Conservation (phyloP, 35 echinoderm and acorn worm species). For the Amphiura filiformis region DNA sequence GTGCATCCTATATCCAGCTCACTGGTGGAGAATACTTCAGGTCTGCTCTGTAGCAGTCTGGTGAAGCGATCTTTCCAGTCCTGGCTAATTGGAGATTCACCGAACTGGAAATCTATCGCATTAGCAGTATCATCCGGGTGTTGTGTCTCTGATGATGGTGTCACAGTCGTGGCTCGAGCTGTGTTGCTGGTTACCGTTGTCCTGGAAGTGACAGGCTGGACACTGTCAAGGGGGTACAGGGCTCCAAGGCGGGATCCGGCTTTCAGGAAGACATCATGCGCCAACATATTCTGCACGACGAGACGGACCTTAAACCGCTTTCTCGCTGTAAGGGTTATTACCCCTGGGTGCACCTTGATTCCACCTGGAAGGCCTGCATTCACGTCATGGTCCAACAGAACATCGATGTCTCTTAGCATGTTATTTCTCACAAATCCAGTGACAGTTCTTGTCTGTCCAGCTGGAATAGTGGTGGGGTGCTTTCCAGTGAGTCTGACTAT, state of each 20-base stretch:
- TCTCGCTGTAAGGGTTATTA: not conserved
- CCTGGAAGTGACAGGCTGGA: too few species aligned
- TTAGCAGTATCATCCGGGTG: not conserved
- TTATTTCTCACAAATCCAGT: not conserved
- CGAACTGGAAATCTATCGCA: not conserved
- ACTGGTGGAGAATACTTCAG: conserved; percentile 12
- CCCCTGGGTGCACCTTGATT: not conserved
- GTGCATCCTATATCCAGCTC: conserved; percentile 27
- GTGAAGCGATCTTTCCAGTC: not conserved
- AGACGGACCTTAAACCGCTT: not conserved
- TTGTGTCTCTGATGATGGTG: not conserved
- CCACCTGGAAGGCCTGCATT: not conserved
- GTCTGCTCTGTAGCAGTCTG: not conserved
- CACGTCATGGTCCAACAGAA: not conserved
- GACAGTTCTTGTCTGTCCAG: not conserved
- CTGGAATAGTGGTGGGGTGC: not conserved
- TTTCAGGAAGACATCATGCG: not conserved
- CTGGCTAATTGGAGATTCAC: not conserved
- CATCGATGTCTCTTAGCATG: not conserved
- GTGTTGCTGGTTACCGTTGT: not conserved
- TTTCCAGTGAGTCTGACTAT: not conserved
- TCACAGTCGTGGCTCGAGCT: not conserved
- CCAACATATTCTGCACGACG: not conserved
- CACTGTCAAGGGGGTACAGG: not conserved
- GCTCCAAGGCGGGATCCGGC: not conserved